Evolutionary conservation across 2,888 invertebrate species (phyloP), one percentile per base, ranked within the genome.

Genomic region (Sphaerophoria taeniata): DNA sequence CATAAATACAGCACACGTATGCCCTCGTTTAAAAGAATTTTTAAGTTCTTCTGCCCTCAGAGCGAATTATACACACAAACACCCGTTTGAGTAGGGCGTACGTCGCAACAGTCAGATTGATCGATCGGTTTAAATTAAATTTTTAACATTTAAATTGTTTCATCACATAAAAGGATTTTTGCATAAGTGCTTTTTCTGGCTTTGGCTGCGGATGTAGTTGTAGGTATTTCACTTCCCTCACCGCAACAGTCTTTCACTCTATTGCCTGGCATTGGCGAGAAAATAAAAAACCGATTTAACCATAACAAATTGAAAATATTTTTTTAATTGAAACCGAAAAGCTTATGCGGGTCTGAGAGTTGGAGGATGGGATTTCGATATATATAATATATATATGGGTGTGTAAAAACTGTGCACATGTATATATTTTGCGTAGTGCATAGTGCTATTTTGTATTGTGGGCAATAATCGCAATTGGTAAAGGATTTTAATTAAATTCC

Each of bases 401-500:
- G n/a, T n/a, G n/a, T n/a, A n/a, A n/a, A n/a, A n/a, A n/a, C n/a
- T n/a, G n/a, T n/a, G n/a, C n/a, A 7, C 9, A 9, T 24, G 39
- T 43, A 71, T 43, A 14, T 58, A 24, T 36, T 24, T 24, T 24
- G 24, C 4, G 3, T 5, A 58, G 36, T 43, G 14, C n/a, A 45
- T 45, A 47, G 11, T 33, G 31, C 45, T 63, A 47, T 63, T 45
- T 43, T 63, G 58, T 58, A 72, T 67, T 80, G 73, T 73, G 56
- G 73, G 73, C 58, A 72, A 81, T 77, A 70, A 85, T 85, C 77
- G 73, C 70, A 81, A 72, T 83, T 53, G 81, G 81, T 73, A 81
- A 85, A 73, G 76, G 85, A 85, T 81, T 85, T 85, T 85, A 85
- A 85, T 85, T 85, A 85, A 85, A 85, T 77, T 85, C 85, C 81